phyloP scores from a whole-genome alignment of 2,113 vertebrate genomes.

The Talpa occidentalis region DNA sequence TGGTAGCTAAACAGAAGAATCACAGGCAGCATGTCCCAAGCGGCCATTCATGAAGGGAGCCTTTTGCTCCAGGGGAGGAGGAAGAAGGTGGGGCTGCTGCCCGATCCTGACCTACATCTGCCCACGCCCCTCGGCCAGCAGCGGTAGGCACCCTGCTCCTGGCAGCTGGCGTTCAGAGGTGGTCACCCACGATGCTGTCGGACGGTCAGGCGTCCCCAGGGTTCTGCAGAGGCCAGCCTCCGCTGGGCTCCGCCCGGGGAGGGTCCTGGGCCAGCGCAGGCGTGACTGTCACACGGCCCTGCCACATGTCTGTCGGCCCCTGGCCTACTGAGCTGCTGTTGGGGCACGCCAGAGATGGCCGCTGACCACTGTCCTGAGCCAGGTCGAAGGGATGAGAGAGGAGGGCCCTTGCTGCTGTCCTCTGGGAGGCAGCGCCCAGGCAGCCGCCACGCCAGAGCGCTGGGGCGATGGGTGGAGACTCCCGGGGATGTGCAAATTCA shows the following conservation, averaged over 20 bases:
- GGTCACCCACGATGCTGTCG: accelerated
- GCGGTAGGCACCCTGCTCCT: background rate
- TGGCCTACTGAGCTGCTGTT: background rate
- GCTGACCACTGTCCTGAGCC: background rate
- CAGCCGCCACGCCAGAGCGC: background rate
- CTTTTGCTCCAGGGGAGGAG: background rate
- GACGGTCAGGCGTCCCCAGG: accelerated
- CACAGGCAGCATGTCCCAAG: background rate
- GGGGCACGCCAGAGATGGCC: accelerated
- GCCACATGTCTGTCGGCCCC: background rate
- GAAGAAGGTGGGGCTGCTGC: background rate
- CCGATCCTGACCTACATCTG: background rate
- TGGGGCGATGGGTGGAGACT: background rate
- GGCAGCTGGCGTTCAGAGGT: background rate
- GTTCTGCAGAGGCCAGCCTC: background rate
- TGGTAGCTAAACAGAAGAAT: background rate
- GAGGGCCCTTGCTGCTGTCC: background rate
- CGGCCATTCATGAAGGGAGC: background rate
- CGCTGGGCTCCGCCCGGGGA: background rate
- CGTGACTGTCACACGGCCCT: background rate
- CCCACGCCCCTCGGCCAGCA: too few relatives aligned
- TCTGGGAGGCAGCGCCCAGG: background rate
- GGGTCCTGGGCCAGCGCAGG: background rate
- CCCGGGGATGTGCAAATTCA: too few relatives aligned
- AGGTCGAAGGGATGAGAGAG: background rate